These are phyloP conservation scores for Seriola quinqueradiata DNA, from an alignment of 2,113 vertebrate species.

Conservation along the genomic window DNA sequence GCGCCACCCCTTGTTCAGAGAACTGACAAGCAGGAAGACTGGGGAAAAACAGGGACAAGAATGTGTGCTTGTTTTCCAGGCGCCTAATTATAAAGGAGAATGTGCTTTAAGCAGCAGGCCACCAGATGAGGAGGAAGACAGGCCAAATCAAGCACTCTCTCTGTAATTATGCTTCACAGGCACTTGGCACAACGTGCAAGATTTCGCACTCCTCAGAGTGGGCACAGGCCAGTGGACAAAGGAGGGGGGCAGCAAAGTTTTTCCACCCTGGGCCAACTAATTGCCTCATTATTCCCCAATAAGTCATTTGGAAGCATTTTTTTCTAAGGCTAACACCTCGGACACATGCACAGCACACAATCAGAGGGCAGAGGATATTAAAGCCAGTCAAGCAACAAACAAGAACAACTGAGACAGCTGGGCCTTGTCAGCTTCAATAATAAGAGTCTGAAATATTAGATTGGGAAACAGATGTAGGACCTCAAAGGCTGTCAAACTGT, in stretches of 20 bases:
- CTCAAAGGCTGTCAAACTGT: slow-evolving; percentile 1
- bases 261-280: slow-evolving; percentile 81
- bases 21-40: slow-evolving; percentile 39
- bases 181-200: slow-evolving; percentile 78
- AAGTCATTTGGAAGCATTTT: slow-evolving; percentile 78
- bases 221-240: slow-evolving; percentile 69
- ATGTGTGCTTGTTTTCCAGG: slow-evolving; percentile 80
- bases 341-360: slow-evolving; percentile 77
- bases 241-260: slow-evolving; percentile 69
- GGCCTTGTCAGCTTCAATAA: slow-evolving; percentile 70
- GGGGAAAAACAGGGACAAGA: slow-evolving; percentile 52
- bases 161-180: slow-evolving; percentile 86
- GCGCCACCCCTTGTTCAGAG: slow-evolving; percentile 76
- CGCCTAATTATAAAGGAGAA: slow-evolving; percentile 85
- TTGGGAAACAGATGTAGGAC: slow-evolving; percentile 52
- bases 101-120: slow-evolving; percentile 84
- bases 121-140: slow-evolving; percentile 87
- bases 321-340: slow-evolving; percentile 80
- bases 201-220: slow-evolving; percentile 82
- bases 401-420: slow-evolving; percentile 73
- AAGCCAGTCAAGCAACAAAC: slow-evolving; percentile 80
- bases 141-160: slow-evolving; percentile 84
- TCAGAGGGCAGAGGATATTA: slow-evolving; percentile 71
- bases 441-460: slow-evolving; percentile 64
- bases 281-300: slow-evolving; percentile 86